Conservation (phyloP, 2,888 invertebrate genomes). For the Miltochrista miniata region DNA sequence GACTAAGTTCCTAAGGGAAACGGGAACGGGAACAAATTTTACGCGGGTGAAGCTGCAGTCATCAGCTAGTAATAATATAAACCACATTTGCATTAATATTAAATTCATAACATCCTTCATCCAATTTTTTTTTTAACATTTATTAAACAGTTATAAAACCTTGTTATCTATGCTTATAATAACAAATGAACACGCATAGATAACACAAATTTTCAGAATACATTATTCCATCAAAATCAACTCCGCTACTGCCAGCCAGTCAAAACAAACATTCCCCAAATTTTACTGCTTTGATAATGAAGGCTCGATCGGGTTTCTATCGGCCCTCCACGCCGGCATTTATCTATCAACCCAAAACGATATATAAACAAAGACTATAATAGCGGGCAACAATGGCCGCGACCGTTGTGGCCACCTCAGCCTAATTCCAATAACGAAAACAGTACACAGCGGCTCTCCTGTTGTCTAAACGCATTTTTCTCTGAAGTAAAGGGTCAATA, state of each 20-base stretch:
- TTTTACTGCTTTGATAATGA: conserved; percentile 67
- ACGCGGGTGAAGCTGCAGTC: too few relatives aligned
- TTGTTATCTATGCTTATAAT: too few relatives aligned
- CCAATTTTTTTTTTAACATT: too few relatives aligned
- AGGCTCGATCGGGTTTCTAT: conserved; percentile 58
- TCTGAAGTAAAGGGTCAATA: conserved; percentile 76
- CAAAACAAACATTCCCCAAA: conserved; percentile 53
- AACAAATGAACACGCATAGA: too few relatives aligned
- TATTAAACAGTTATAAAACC: too few relatives aligned
- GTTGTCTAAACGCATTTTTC: conserved; percentile 81
- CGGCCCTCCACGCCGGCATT: conserved; percentile 48
- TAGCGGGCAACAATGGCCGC: conserved; percentile 51
- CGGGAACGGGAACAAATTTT: too few relatives aligned
- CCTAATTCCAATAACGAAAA: conserved; percentile 79
- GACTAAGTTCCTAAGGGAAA: too few relatives aligned
- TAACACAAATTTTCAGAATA: too few relatives aligned
- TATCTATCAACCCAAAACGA: conserved; percentile 41
- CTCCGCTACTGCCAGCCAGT: conserved; percentile 57
- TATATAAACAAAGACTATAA: conserved; percentile 41
- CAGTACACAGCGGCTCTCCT: conserved; percentile 72
- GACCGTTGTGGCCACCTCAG: conserved; percentile 52
- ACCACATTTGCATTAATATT: too few relatives aligned
- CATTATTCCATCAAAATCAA: conserved; percentile 24
- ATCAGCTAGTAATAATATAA: too few relatives aligned
- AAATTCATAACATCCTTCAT: too few relatives aligned